phyloP scores from a whole-genome alignment of 2,113 vertebrate species.

The Phainopepla nitens region DNA sequence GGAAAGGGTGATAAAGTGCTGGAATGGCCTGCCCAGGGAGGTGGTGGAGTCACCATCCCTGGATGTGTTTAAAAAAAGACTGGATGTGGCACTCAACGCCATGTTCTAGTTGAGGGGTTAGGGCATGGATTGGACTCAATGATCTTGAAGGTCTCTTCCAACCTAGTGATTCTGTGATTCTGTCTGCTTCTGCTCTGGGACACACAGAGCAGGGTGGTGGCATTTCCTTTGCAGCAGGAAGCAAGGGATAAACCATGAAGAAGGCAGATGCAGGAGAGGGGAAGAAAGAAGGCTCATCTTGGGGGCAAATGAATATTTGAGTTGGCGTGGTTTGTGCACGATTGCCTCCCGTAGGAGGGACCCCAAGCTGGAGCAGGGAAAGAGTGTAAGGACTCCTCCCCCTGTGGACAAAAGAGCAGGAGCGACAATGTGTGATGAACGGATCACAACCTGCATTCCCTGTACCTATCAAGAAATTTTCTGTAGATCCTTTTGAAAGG shows the following conservation, averaged over 20 bases:
- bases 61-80: too few species aligned
- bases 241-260: background rate
- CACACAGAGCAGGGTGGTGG: background rate
- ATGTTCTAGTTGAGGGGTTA: too few species aligned
- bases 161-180: too few species aligned
- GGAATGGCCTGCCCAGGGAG: too few species aligned
- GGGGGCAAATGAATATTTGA: background rate
- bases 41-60: too few species aligned
- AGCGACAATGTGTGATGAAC: background rate
- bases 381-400: background rate
- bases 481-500: background rate
- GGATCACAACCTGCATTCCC: background rate
- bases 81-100: too few species aligned
- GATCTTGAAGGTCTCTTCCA: too few species aligned
- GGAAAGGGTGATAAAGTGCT: too few species aligned
- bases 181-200: background rate
- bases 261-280: background rate
- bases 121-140: too few species aligned
- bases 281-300: background rate
- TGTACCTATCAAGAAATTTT: background rate
- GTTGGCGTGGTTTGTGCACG: background rate
- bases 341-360: background rate
- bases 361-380: background rate
- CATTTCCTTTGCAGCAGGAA: background rate
- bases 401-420: fast-evolving